Evolutionary conservation across 2,113 vertebrate species (phyloP).

Genomic region (Malurus elegans): DNA sequence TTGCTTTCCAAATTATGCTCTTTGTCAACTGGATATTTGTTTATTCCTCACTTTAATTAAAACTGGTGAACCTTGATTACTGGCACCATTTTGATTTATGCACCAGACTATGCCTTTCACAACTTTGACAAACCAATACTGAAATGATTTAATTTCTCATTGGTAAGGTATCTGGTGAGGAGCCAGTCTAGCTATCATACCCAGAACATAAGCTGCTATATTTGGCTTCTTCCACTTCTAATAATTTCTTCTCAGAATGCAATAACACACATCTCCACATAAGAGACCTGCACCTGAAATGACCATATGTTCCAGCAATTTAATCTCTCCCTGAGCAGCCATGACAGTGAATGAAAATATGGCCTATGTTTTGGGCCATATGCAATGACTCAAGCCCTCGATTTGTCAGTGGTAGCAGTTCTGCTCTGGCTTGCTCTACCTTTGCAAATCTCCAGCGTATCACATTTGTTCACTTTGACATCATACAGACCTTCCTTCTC

Average conservation of each 20-base stretch:
- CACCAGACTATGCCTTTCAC: background rate
- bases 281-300: background rate
- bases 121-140: background rate
- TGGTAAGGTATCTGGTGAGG: background rate
- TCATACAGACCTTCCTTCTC: background rate
- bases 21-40: background rate
- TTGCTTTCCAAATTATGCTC: background rate
- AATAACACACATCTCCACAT: background rate
- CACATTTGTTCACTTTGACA: background rate
- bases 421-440: background rate
- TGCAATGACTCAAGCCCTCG: background rate
- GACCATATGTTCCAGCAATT: conserved; percentile 14
- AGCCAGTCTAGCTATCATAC: background rate
- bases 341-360: background rate
- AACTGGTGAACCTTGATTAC: background rate
- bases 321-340: background rate
- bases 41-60: conserved; percentile 35
- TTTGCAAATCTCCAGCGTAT: background rate
- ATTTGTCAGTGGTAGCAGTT: background rate
- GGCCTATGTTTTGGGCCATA: background rate
- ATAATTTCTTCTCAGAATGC: background rate
- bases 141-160: background rate
- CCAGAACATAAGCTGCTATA: background rate
- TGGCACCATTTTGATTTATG: background rate
- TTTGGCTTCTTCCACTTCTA: background rate